Percentiles rank a stretch among this genome's conserved stretches.
phyloP scores from a whole-genome alignment of 2,113 vertebrate species.

The Ramphastos sulfuratus region DNA sequence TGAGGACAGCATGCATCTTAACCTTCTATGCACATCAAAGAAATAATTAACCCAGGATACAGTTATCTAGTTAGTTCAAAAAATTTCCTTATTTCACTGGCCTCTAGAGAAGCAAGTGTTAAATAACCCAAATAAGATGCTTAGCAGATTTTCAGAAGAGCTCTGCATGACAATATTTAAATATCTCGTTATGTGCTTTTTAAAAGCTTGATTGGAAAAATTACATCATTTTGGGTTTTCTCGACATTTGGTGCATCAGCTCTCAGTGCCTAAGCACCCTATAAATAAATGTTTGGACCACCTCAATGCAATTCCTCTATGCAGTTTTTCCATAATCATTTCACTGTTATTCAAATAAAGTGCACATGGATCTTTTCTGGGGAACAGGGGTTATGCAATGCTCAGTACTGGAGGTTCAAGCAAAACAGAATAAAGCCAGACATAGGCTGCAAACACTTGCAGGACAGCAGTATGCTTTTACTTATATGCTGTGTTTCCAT shows the following conservation, averaged over 20 bases:
- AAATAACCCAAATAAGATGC: not conserved
- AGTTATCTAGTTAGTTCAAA: not conserved
- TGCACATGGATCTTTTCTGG: slow-evolving; percentile 30
- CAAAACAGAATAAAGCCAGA: slow-evolving; percentile 30
- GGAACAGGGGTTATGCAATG: slow-evolving; percentile 31
- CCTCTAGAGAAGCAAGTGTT: not conserved
- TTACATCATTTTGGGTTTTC: slow-evolving; percentile 51
- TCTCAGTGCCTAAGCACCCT: slow-evolving; percentile 10
- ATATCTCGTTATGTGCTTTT: slow-evolving; percentile 3
- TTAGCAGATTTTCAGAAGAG: slow-evolving; percentile 8
- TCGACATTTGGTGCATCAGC: slow-evolving; percentile 36
- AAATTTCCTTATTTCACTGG: not conserved
- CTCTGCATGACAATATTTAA: not conserved
- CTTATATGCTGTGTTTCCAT: not conserved
- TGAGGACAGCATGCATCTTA: not conserved
- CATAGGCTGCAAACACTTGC: not conserved
- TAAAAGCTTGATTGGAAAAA: slow-evolving; percentile 57
- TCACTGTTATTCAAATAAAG: slow-evolving; percentile 34
- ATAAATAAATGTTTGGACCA: slow-evolving; percentile 63
- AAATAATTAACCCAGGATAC: not conserved
- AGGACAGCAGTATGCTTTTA: slow-evolving; percentile 5
- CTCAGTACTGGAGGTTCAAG: not conserved
- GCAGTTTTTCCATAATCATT: slow-evolving; percentile 53
- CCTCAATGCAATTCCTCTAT: slow-evolving; percentile 19
- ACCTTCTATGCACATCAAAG: not conserved